Evolutionary conservation across 2,888 invertebrate species (phyloP), one percentile per base, ranked within the genome.

Genomic region (Dendrolimus pini): DNA sequence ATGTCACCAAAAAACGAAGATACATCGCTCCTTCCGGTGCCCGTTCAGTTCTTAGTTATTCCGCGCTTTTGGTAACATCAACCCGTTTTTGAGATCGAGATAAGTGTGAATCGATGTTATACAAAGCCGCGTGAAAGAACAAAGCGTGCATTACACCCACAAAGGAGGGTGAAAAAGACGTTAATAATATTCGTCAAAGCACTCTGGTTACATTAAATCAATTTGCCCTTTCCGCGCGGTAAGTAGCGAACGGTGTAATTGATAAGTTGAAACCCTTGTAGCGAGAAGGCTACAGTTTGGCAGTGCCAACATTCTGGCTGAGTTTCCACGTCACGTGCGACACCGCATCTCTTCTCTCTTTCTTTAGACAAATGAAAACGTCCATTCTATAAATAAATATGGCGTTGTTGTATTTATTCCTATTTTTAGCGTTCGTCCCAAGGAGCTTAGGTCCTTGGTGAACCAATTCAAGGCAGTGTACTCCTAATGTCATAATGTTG

Each of bases 121-220:
- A 80, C 84, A 81, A 80, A 80, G 82, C 82, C 83, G 75, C 80
- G 79, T 71, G 77, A 86, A 88, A 87, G 86, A 90, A 89, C 89
- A 89, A 89, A 87, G 85, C 83, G 80, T 81, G 84, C 83, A 83
- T 84, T 83, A 82, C 79, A 74, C 72, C 76, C 77, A 79, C 78
- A 77, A 80, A 75, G 79, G 84, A 83, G 89, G 85, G 86, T 80
- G 87, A 89, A 89, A 90, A 90, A 89, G 89, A 89, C 89, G 89
- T 88, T 90, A 89, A 90, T 90, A 90, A 90, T 90, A 90, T 89
- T 90, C 90, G 89, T 90, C 89, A 90, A 89, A 90, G 89, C 89
- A 89, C 89, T 89, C 89, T 83, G 89, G 89, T 89, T 89, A 90
- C 90, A 90, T 90, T 90, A 90, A 90, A 90, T 90, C 89, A 90